Evolutionary conservation across 2,888 invertebrate genomes (phyloP), one percentile per base, ranked within the genome.

Genomic region (Caenorhabditis imperialis): DNA sequence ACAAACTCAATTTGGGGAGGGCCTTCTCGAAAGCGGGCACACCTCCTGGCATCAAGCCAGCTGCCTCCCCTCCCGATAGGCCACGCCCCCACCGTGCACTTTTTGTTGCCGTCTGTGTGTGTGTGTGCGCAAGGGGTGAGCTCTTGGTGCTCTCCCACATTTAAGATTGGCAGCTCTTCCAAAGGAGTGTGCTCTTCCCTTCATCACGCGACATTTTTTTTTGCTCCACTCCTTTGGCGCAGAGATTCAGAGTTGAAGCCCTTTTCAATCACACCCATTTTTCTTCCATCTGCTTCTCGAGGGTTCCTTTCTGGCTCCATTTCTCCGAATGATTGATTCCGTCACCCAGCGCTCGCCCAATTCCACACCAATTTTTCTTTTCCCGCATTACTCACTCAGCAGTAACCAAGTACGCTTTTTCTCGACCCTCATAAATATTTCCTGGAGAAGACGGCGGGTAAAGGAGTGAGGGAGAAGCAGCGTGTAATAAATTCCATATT

Each of bases 21-120:
- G 18, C 14, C 40, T 40, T n/a, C 61, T 42, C 50, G 33, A 40
- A 1, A 16, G 23, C 20, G 47, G 48, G 48, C 63, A 65, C 63
- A 65, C 63, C 63, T 69, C 70, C 61, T 71, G 71, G 71, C 71
- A 71, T 71, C 50, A 55, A 62, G 71, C 71, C 71, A 71, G 71
- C 55, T 57, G 62, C 53, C 35, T 30, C 30, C 40, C 33, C 53
- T 35, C 54, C 18, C 47, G 38, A 33, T n/a, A 42, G 45, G 62
- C 71, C 33, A 35, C 71, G 62, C 71, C 71, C 62, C 45, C 33
- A 45, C 47, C n/a, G 62, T 62, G 71, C 71, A 62, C 62, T 62
- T 71, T 71, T 62, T 71, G 61, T 51, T 47, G 47, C 58, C 44
- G 38, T 40, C 45, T 57, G 23, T n/a, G n/a, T 35, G 51, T 33